Conservation (phyloP, 2,113 vertebrate genomes). For the Eudyptes chrysolophus region DNA sequence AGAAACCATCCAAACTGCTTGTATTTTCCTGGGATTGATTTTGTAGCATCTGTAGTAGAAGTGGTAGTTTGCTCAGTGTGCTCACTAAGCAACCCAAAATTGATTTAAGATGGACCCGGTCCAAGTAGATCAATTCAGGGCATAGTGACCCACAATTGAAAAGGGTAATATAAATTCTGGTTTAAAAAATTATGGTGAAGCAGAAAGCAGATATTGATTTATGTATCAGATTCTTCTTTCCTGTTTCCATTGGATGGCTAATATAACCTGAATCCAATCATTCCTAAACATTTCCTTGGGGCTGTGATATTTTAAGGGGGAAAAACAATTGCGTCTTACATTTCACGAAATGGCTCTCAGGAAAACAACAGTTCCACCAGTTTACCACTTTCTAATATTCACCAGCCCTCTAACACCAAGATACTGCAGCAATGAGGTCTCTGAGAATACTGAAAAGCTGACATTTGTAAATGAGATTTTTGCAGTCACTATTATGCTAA, state of each 20-base stretch:
- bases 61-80: neutral
- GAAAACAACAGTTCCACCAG: neutral
- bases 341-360: neutral
- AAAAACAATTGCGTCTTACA: neutral
- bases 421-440: neutral
- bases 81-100: neutral
- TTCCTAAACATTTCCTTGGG: neutral
- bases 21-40: conserved; percentile 16
- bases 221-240: neutral
- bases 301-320: neutral
- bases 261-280: neutral
- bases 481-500: neutral
- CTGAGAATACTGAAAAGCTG: neutral
- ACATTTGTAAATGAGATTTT: neutral
- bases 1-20: neutral
- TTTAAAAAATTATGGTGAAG: neutral
- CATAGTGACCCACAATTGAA: neutral
- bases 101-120: conserved; percentile 7
- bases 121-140: neutral
- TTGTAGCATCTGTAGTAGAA: neutral
- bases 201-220: conserved; percentile 20
- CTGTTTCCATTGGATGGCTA: neutral
- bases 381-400: neutral
- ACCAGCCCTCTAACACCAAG: neutral
- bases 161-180: neutral